Conservation (phyloP, 2,113 vertebrate genomes). For the Dasypus novemcinctus region DNA sequence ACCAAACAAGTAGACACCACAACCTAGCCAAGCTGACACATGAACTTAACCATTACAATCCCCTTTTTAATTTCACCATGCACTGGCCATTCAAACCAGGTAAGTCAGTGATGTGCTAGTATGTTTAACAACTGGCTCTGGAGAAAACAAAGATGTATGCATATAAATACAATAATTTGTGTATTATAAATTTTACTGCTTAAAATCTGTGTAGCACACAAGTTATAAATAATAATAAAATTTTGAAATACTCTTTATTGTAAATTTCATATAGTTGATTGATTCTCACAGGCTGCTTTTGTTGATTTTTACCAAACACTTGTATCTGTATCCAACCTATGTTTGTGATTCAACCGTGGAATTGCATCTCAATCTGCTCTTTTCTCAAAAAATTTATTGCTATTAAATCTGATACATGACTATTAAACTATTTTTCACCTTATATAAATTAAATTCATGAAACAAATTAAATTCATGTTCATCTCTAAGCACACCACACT, state of each 20-base stretch:
- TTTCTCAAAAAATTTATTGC: background rate
- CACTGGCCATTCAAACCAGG: background rate
- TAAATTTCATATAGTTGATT: background rate
- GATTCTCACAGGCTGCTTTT: background rate
- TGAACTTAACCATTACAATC: background rate
- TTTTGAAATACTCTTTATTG: background rate
- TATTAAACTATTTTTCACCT: background rate
- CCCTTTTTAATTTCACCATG: background rate
- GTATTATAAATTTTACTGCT: background rate
- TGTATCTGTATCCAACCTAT: background rate
- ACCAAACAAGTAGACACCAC: no score
- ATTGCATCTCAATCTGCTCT: background rate
- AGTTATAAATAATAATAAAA: background rate
- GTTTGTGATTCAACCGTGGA: background rate
- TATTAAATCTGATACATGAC: constrained; percentile 2
- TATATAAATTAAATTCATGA: background rate
- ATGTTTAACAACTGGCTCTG: background rate
- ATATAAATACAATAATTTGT: background rate
- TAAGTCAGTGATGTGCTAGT: background rate
- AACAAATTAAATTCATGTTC: background rate
- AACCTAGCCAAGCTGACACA: no score
- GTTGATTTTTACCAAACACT: background rate
- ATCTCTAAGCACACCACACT: background rate
- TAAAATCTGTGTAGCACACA: background rate
- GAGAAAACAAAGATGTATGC: background rate